Conservation (phyloP, 1,140 invertebrate species). For the Drosophila novamexicana region DNA sequence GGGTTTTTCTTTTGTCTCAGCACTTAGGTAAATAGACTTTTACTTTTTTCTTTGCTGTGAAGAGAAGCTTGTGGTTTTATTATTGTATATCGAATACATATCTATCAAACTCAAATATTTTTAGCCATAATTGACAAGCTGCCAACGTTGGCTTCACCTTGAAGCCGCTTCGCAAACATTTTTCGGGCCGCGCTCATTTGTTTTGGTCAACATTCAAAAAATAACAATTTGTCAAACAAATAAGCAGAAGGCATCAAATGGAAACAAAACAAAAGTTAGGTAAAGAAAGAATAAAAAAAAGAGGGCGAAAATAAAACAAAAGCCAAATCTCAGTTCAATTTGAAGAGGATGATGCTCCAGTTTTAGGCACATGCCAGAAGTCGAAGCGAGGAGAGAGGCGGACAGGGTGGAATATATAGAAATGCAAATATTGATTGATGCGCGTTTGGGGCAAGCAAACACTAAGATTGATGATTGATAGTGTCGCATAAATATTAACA, state of each 20-base stretch:
- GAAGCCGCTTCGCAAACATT: background rate
- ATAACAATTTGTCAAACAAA: constrained; percentile 39
- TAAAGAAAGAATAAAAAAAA: background rate
- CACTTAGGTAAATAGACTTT: background rate
- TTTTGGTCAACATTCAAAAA: constrained; percentile 29
- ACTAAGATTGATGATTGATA: constrained; percentile 74
- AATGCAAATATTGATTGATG: constrained; percentile 74
- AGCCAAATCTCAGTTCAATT: constrained; percentile 24
- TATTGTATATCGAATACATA: background rate
- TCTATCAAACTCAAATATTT: constrained; percentile 29
- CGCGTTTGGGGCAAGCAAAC: constrained; percentile 10
- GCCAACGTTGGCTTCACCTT: constrained; percentile 7
- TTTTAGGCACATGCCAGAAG: constrained; percentile 20
- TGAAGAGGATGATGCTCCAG: constrained; percentile 27
- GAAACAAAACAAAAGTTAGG: constrained; percentile 1
- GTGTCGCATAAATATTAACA: constrained; percentile 77
- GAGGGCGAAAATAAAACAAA: background rate
- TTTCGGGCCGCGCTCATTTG: constrained; percentile 17
- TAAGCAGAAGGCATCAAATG: constrained; percentile 15
- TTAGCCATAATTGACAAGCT: constrained; percentile 24
- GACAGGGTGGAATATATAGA: constrained; percentile 2
- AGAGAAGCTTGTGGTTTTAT: background rate
- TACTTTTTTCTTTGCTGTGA: background rate
- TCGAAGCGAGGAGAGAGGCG: background rate
- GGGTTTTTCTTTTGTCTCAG: background rate